Conservation (phyloP, 2,888 invertebrate species). For the Spilarctia lutea region DNA sequence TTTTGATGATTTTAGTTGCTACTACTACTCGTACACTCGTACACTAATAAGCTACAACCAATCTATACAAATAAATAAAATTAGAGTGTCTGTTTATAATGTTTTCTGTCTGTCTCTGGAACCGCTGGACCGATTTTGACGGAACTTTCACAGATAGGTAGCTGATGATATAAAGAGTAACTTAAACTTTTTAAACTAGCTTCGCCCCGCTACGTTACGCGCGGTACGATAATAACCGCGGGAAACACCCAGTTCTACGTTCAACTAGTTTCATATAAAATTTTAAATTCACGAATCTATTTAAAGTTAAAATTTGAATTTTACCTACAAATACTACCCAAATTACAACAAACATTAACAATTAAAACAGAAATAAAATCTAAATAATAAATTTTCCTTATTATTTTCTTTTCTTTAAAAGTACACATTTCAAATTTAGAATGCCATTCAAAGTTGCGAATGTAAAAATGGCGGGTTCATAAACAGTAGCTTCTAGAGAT, state of each 20-base stretch:
- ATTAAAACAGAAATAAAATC: not conserved
- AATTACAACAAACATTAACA: not conserved
- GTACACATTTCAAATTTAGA: not conserved
- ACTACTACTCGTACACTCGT: too few species aligned
- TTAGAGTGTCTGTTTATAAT: too few species aligned
- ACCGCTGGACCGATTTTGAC: too few species aligned
- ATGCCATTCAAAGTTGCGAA: not conserved
- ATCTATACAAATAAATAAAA: too few species aligned
- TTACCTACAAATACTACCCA: not conserved
- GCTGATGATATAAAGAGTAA: too few species aligned
- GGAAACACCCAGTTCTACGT: too few species aligned
- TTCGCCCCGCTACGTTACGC: too few species aligned
- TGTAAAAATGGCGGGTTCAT: conserved; percentile 2
- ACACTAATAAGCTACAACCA: not conserved
- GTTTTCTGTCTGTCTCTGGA: too few species aligned
- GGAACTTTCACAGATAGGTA: too few species aligned
- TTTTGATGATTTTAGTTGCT: not conserved
- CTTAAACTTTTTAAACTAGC: too few species aligned
- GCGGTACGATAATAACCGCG: too few species aligned
- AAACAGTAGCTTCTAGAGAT: not conserved
- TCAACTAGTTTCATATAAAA: not conserved
- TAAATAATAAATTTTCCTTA: not conserved
- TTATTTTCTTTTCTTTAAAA: too few species aligned
- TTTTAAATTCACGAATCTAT: not conserved
- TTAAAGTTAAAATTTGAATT: not conserved